These are phyloP conservation scores for Gymnarchus niloticus DNA, from an alignment of 2,113 vertebrate species.

Conservation along the genomic window DNA sequence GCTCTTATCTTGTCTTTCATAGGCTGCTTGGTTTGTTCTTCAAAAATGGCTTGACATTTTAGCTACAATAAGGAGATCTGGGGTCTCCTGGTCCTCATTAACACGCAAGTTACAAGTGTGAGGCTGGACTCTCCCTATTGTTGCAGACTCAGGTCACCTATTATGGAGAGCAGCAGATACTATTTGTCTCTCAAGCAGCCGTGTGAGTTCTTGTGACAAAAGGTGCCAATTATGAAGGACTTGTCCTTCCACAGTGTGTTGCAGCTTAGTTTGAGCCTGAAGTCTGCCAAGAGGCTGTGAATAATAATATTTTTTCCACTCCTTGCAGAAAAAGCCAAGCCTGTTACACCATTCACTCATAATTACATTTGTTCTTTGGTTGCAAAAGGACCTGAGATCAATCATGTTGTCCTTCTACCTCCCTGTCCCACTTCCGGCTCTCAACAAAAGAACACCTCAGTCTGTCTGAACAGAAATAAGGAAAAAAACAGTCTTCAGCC, in stretches of 20 bases:
- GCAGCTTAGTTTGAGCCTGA: not conserved
- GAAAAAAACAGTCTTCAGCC: not conserved
- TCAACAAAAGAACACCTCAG: not conserved
- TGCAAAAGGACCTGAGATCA: slow-evolving; percentile 32
- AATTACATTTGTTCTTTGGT: slow-evolving; percentile 38
- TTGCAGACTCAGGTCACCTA: no score
- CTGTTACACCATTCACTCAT: slow-evolving; percentile 13
- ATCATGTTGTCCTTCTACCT: slow-evolving; percentile 31
- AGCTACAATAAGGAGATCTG: not conserved
- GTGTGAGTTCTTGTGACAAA: not conserved
- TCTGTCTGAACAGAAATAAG: not conserved
- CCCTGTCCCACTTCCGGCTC: not conserved
- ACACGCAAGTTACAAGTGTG: not conserved
- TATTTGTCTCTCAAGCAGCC: not conserved
- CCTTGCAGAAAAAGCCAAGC: not conserved
- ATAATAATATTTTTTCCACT: not conserved
- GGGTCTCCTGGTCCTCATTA: not conserved
- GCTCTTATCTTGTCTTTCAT: not conserved
- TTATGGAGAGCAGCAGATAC: not conserved
- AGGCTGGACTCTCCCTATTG: not conserved
- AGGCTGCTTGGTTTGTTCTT: not conserved
- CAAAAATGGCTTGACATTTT: not conserved
- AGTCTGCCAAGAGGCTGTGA: not conserved
- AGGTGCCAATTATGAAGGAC: not conserved
- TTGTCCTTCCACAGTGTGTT: not conserved